Evolutionary conservation across 2,888 invertebrate species (phyloP).

Genomic region (Xestia c-nigrum): DNA sequence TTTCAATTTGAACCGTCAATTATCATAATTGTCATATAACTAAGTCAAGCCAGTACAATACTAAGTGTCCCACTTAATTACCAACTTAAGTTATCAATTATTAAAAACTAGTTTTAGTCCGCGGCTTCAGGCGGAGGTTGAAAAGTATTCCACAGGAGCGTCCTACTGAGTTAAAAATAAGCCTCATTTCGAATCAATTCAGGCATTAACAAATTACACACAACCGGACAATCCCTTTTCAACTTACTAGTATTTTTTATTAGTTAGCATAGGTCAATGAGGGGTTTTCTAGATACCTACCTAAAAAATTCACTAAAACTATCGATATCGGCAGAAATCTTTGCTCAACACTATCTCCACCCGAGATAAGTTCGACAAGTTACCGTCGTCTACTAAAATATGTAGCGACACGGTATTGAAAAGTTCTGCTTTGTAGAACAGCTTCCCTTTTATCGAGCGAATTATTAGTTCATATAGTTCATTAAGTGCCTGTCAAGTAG

Average conservation of each 20-base stretch:
- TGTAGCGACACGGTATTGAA: constrained; percentile 89
- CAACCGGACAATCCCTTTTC: background rate
- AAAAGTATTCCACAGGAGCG: background rate
- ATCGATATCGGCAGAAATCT: constrained; percentile 43
- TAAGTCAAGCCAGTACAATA: background rate
- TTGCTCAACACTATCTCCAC: constrained; percentile 67
- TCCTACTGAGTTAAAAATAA: background rate
- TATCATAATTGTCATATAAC: background rate
- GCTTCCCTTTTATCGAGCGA: constrained; percentile 75
- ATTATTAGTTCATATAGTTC: constrained; percentile 69
- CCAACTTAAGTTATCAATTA: background rate
- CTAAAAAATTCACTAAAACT: background rate
- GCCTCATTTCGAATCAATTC: background rate
- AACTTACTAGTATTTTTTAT: background rate
- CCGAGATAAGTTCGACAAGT: constrained; percentile 86
- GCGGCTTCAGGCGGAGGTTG: background rate
- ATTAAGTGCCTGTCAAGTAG: constrained; percentile 58
- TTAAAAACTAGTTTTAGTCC: too few relatives aligned
- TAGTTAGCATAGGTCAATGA: background rate
- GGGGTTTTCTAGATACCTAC: background rate
- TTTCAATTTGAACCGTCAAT: background rate
- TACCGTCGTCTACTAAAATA: constrained; percentile 87
- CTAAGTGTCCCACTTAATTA: background rate
- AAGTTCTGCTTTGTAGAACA: constrained; percentile 82
- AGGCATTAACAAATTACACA: background rate